Conservation (phyloP, 2,888 invertebrate genomes). For the Girardia tigrina region DNA sequence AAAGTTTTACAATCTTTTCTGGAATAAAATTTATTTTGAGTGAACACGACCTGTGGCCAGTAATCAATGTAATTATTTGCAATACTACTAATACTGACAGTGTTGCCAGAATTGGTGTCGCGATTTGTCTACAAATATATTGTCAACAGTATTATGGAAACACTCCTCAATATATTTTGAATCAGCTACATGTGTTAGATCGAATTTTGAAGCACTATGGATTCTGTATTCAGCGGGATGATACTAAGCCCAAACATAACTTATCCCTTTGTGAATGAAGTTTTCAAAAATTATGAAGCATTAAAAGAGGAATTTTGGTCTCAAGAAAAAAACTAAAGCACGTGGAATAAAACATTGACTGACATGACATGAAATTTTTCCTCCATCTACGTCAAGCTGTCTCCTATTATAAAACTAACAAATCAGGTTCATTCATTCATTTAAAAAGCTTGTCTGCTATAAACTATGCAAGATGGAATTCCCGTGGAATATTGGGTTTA, state of each 20-base stretch:
- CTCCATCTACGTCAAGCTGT: no score
- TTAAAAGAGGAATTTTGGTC: neutral
- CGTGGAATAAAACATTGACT: neutral
- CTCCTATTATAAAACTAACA: neutral
- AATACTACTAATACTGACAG: neutral
- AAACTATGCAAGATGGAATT: neutral
- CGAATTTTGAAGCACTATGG: neutral
- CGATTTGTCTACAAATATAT: no score
- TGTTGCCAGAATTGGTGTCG: neutral
- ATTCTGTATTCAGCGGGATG: neutral
- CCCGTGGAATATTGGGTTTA: neutral
- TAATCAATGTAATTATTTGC: neutral
- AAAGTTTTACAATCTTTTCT: neutral
- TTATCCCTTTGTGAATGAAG: neutral
- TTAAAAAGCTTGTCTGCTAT: neutral
- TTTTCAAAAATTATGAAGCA: neutral
- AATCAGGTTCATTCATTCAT: neutral
- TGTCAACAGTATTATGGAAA: neutral
- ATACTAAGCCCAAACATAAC: neutral
- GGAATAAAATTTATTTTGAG: neutral
- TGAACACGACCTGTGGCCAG: neutral
- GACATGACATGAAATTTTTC: no score
- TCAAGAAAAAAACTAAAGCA: neutral
- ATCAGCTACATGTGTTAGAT: neutral
- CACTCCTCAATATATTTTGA: neutral